Evolutionary conservation across 2,797 vertebrate species (phyloP), one percentile per base, ranked within the genome.

Genomic region (Gallirallus australis): DNA sequence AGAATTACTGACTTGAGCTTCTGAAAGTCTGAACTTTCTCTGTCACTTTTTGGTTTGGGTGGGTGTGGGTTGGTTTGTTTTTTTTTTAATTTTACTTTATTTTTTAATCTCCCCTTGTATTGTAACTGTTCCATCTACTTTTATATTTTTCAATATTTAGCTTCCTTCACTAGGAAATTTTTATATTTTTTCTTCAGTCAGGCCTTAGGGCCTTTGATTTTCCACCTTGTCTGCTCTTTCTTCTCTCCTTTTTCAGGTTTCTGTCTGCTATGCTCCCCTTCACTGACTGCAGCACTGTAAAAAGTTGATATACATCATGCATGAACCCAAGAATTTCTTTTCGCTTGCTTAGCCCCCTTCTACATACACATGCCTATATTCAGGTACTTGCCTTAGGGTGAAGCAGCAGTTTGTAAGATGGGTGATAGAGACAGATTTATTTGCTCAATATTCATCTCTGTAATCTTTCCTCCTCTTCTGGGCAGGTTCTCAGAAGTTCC

Each of bases 401-500:
- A 47, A 94, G 39, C 33, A 80, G 63, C 48, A 42, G 75, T 94
- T 90, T 80, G 57, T 90, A 80, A 79, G 84, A 71, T 18, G 60
- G 53, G 72, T 75, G 65, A 76, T 84, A 39, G 6, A 90, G 90
- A 11, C 69, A 91, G 87, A 94, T 96, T 88, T 93, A 66, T 90
- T 95, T 93, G 39, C 31, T 82, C 85, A 70, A 76, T 84, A 72
- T 82, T 82, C 13, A 39, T 71, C 72, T 88, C 66, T 63, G 16
- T 83, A 91, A 94, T 93, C 85, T 91, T 90, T 94, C 45, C 23
- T 91, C 11, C 61, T 91, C 35, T 92, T 86, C 66, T 83, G 52
- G 31, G 39, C 63, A 89, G 73, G 47, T 59, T 84, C 86, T 92
- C 79, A 63, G 78, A 66, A 88, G 87, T 91, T 88, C 23, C 39